Base-by-base conservation (phyloP, 2,888 invertebrate species). In the Proisotoma minuta region DNA sequence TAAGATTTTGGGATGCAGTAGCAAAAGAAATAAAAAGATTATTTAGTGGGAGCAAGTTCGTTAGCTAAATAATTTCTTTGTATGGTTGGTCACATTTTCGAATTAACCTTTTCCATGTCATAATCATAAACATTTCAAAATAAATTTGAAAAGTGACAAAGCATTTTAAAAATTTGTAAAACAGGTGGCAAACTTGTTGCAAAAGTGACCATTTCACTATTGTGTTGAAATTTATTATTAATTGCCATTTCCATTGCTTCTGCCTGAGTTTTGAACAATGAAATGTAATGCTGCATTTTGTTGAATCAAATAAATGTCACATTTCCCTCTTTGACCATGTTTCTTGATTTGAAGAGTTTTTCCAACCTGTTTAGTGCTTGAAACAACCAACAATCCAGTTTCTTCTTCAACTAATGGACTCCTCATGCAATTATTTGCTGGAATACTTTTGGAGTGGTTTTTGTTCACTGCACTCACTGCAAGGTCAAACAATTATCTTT, bases 111-210 rank as follows among this genome's bases (percentile, higher is more conserved):
- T 43, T 43, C 18, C 18, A 5, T n/a, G 43, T 43, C 43, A 43
- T 43, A 43, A 43, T 51, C 51, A 26, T 51, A 51, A 51, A 51
- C 51, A 51, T 26, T 51, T 27, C 28, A n/a, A 51, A 51, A 51
- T 51, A 51, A 51, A 26, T 51, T 51, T 51, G 3, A 51, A 27
- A 26, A n/a, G n/a, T 50, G 50, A 50, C 51, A 51, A 24, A 51
- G 27, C 27, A 51, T 28, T 24, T 15, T n/a, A 18, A 12, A 27
- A 51, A n/a, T 51, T 51, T 8, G 26, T 4, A 51, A 27, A n/a
- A 20, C 50, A 50, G 27, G 51, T 51, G 51, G 51, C 51, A 51
- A 51, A 50, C 27, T 51, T 24, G 28, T 27, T 51, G 51, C 27
- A 51, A 20, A 51, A 51, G 51, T 51, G 51, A 28, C 26, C 26